Evolutionary conservation across 2,113 vertebrate species (phyloP).

Genomic region (Siniperca knerii): DNA sequence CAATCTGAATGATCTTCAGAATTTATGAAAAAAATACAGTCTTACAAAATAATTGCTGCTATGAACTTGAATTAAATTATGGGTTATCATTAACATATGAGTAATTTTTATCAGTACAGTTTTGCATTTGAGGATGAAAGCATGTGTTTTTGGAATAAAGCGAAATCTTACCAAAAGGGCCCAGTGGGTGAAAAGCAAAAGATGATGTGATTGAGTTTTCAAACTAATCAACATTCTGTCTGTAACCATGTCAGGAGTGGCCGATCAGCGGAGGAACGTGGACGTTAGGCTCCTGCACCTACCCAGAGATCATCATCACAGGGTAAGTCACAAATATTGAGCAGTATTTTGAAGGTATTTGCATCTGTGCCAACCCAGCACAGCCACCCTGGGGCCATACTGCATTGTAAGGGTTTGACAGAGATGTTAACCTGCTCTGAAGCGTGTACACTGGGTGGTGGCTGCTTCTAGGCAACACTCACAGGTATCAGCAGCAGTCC

Average conservation of each 20-base stretch:
- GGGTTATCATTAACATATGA: background rate
- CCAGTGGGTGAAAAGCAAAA: background rate
- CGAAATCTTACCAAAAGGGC: background rate
- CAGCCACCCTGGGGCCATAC: background rate
- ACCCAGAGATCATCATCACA: constrained; percentile 97
- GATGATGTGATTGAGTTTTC: background rate
- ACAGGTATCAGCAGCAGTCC: constrained; percentile 26
- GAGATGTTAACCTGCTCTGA: constrained; percentile 52
- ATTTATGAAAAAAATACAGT: background rate
- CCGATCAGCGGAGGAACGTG: constrained; percentile 94
- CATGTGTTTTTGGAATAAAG: background rate
- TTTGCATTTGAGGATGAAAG: constrained; percentile 7
- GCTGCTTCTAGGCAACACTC: constrained; percentile 31
- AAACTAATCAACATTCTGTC: constrained; percentile 22
- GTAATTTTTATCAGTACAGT: constrained; percentile 6
- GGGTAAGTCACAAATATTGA: constrained; percentile 88
- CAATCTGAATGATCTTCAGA: background rate
- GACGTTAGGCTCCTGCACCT: constrained; percentile 95
- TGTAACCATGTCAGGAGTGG: constrained; percentile 90
- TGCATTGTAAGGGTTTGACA: constrained; percentile 17
- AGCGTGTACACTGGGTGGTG: constrained; percentile 26
- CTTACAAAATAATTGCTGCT: background rate
- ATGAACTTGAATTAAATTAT: background rate
- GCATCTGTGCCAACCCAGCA: background rate
- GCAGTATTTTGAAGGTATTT: background rate